phyloP scores from a whole-genome alignment of 2,797 vertebrate species.

The Cuniculus paca region DNA sequence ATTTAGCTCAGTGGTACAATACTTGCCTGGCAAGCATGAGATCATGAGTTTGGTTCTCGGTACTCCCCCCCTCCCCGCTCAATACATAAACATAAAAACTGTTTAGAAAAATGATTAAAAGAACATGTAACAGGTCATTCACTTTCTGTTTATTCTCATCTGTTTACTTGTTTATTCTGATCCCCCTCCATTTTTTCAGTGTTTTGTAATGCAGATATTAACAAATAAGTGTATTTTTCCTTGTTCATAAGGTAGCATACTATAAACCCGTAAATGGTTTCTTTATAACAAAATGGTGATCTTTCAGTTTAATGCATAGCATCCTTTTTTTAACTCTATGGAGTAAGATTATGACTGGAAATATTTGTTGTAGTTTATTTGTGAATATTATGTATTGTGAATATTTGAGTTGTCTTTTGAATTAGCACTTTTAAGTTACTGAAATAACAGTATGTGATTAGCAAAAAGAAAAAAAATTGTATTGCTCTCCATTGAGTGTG shows the following conservation, averaged over 20 bases:
- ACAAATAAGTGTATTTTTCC: background rate
- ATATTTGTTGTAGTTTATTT: constrained; percentile 44
- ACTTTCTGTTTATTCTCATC: background rate
- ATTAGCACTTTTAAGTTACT: constrained; percentile 43
- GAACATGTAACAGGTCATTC: background rate
- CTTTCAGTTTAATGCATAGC: background rate
- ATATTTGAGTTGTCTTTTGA: constrained; percentile 46
- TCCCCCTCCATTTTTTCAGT: background rate
- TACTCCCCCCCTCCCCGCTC: no score
- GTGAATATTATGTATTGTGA: background rate
- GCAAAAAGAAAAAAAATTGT: background rate
- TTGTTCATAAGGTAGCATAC: background rate
- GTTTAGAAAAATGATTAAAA: no score
- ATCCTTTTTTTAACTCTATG: background rate
- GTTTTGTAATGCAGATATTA: background rate
- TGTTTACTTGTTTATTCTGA: background rate
- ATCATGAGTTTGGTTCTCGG: no score
- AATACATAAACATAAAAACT: no score
- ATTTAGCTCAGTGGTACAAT: no score
- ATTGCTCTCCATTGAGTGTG: background rate
- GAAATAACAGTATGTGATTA: background rate
- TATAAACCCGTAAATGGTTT: background rate
- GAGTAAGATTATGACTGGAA: background rate
- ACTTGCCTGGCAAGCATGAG: no score
- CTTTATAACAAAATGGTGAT: constrained; percentile 2